Base-by-base conservation (phyloP, 2,888 invertebrate species). In the Zootermopsis nevadensis region DNA sequence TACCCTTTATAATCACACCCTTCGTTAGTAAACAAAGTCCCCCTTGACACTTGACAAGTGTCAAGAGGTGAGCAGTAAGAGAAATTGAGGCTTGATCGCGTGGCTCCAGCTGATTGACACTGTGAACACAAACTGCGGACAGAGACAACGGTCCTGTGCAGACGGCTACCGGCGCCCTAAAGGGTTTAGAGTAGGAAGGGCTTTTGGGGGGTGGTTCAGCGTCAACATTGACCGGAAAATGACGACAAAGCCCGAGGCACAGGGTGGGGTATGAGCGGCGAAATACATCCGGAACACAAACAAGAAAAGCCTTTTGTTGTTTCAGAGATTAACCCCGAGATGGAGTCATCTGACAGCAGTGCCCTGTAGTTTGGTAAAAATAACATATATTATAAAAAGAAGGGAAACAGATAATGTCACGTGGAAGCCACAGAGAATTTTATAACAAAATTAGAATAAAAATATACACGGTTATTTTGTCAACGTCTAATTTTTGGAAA, bases 191-290 rank as follows among this genome's bases (percentile, higher is more conserved):
- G 33, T 30, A 69, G 35, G 69, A 33, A 1, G 22, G 33, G 35
- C 1, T 6, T 19, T 30, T 69, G 8, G 67, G n/a, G 38, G 22
- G 31, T 2, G 38, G 74, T n/a, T 74, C 35, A 74, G 74, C 38
- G 42, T 74, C 74, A 74, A 74, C 74, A 74, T 74, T 74, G 74
- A 74, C 74, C 74, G 74, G 74, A 74, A 74, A 74, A 74, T 38
- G 74, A 74, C 38, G 74, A 74, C 74, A 74, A 74, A 74, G 74
- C 74, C 38, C 74, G n/a, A 74, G 74, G 74, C 74, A 33, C 8
- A 66, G 27, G 27, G 27, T 12, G 30, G 66, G 27, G 19, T 69
- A 69, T 69, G 31, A 30, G 69, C 69, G 69, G 33, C 33, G 69
- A 69, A 33, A 24, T 69, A 69, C 69, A 69, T 69, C 69, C 69